Percentiles rank a stretch among this genome's conserved stretches.
Conservation (phyloP, 2,797 vertebrate species). For the Poeciliopsis infans region DNA sequence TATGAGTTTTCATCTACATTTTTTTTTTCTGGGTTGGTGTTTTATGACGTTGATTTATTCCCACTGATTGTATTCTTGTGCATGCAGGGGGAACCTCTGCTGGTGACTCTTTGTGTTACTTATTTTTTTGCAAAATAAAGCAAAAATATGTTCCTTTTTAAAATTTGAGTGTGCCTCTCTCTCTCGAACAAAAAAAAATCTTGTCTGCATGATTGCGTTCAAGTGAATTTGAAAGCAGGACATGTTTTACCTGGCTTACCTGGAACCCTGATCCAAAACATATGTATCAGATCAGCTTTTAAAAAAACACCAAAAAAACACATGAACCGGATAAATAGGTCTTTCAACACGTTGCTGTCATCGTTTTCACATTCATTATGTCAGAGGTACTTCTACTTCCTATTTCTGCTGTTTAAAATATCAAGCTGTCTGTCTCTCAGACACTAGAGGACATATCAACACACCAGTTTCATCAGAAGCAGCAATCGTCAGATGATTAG, state of each 20-base stretch:
- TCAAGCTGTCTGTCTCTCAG: background rate
- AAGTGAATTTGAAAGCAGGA: background rate
- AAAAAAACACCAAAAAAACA: background rate
- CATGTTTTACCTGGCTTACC: background rate
- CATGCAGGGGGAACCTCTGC: constrained; percentile 70
- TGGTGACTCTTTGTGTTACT: constrained; percentile 66
- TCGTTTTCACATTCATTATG: background rate
- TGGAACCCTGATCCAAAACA: background rate
- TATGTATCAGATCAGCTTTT: background rate
- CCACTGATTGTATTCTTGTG: constrained; percentile 47
- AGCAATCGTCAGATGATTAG: background rate
- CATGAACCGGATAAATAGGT: constrained; percentile 5
- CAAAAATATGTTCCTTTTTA: constrained; percentile 73
- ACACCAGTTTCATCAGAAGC: background rate
- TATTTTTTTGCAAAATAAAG: constrained; percentile 72
- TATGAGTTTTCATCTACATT: constrained; percentile 81
- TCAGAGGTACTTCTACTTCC: constrained; percentile 16
- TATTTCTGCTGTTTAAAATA: background rate
- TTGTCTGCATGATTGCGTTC: background rate
- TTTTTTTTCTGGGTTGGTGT: constrained; percentile 59
- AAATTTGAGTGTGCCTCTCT: constrained; percentile 18
- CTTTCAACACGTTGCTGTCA: accelerated
- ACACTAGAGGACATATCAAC: background rate
- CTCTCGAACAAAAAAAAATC: background rate
- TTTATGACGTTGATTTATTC: constrained; percentile 52